Base-by-base conservation (phyloP, 2,888 invertebrate genomes). In the Petrolisthes cinctipes region DNA sequence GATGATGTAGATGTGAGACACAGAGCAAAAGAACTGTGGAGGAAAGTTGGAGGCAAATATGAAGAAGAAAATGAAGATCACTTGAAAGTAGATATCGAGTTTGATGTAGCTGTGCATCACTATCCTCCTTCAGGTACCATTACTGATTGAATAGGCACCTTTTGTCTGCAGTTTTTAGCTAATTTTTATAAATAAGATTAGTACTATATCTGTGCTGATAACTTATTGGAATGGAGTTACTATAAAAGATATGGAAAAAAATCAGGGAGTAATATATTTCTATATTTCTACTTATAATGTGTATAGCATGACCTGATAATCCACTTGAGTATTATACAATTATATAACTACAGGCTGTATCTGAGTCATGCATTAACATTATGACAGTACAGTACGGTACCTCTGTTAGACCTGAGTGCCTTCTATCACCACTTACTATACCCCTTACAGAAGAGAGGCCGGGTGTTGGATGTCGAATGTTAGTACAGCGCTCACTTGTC, bases 41-140 rank as follows among this genome's bases (percentile, higher is more conserved):
- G 94, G 1, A 93, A 95, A 91, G 95, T 95, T 91, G 98, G 98
- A 0, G 92, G 95, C 71, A 95, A 96, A 91, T 98, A 96, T 93
- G 95, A 96, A 92, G 94, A 95, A 75, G 98, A 98, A 92, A 98
- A 98, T 93, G 96, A 97, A 92, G 95, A 95, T 78, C 97, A 98
- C 89, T 93, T 98, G 0, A 97, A 97, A 92, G 96, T 97, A 92
- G 95, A 95, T 92, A 93, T 96, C 83, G 97, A 98, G 92, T 97
- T 96, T 92, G 94, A 95, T 9, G 94, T 94, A 83, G 93, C 94
- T 4, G 95, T 95, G 0, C 92, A 93, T 4, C 96, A 97, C 92
- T 98, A 98, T 93, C 97, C 97, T 0, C 92, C 94, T 79, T 93
- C 94, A 91, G 93, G 95, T 95, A 93, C 92, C 71, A 37, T 1